Conservation (phyloP, 2,113 vertebrate genomes). For the Nibea coibor region DNA sequence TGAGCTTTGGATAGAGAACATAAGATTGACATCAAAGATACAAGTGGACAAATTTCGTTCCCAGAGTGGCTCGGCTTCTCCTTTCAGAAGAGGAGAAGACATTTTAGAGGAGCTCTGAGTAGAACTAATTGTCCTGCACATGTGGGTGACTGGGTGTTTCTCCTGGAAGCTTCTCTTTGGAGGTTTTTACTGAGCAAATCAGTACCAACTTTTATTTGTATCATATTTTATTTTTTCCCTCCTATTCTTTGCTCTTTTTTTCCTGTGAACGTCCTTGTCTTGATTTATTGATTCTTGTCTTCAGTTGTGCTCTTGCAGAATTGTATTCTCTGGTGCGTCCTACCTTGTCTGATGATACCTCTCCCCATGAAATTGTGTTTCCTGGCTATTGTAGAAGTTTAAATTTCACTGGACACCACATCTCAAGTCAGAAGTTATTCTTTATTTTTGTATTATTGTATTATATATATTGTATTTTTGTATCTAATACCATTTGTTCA, state of each 20-base stretch:
- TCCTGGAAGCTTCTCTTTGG: neutral
- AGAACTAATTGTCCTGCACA: neutral
- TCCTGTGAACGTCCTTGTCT: neutral
- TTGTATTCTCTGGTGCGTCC: neutral
- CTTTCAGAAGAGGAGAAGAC: neutral
- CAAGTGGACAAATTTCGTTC: neutral
- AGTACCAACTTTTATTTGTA: neutral
- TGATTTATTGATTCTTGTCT: neutral
- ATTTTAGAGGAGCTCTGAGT: neutral
- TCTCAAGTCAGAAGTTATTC: neutral
- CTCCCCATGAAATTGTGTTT: neutral
- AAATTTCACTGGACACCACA: neutral
- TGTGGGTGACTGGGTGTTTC: neutral
- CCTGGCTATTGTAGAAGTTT: neutral
- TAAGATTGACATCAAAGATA: neutral
- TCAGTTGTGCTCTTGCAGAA: neutral
- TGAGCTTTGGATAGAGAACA: neutral
- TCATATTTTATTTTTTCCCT: neutral
- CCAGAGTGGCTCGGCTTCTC: neutral
- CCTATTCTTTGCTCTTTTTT: neutral
- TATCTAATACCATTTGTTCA: too few species aligned
- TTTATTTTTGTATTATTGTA: neutral
- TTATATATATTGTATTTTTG: too few species aligned
- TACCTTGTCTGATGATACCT: neutral
- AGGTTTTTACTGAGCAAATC: too few species aligned